Base-by-base conservation (phyloP, 2,888 invertebrate species). In the Lithosia quadra region DNA sequence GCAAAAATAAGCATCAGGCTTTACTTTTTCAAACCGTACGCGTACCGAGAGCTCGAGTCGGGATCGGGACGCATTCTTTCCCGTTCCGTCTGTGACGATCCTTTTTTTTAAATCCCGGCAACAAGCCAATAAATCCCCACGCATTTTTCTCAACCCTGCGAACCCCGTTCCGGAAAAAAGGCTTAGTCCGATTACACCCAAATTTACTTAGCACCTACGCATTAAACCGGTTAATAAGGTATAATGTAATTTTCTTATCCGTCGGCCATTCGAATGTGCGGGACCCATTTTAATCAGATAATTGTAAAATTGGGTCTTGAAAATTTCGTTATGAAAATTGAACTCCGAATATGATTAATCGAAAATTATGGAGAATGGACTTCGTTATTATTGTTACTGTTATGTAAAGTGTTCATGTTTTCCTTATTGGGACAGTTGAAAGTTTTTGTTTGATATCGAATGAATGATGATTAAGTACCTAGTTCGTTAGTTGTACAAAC, bases 131-230 rank as follows among this genome's bases (percentile, higher is more conserved):
- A 95, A 93, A 94, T 93, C 93, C 93, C 83, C 76, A 88, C 89
- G 89, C 92, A 91, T 95, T 95, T 94, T 93, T 83, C 83, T 83
- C 88, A 74, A 70, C 75, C 65, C 69, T 67, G 62, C 76, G 87
- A 81, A 81, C 86, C 86, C 85, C 86, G 85, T 84, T 58, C 75
- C 65, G 67, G 71, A 87, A 91, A 93, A 91, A 95, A 92, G 93
- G 92, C 90, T 94, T 91, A 92, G 86, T 88, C 86, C 91, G 94
- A 95, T 95, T 94, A 95, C 94, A 94, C 88, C 86, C 91, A 94
- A 95, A 95, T 95, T 95, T 95, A 95, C 95, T 95, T 95, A 95
- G 94, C 95, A 94, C 94, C 91, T 90, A 91, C 91, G 88, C 91
- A 91, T 92, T 93, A 91, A 91, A 88, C 88, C 88, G 86, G 86